Evolutionary conservation across 2,113 vertebrate species (phyloP), one percentile per base, ranked within the genome.

Genomic region (Turnix velox): DNA sequence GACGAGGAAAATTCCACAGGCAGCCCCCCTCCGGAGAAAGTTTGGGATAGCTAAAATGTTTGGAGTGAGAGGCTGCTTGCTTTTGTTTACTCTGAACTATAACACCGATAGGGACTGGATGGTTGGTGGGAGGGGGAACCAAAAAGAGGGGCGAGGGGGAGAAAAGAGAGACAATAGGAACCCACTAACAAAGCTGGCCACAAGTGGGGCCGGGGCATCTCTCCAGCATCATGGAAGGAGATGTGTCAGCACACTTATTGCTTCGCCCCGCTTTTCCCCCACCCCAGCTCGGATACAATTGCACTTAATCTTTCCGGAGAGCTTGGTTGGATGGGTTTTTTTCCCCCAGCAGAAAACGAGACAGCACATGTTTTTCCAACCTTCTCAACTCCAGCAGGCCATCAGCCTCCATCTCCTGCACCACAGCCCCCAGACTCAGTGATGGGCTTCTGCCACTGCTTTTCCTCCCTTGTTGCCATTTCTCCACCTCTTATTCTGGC

Each of bases 31-130:
- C 77, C 8, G 1, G 93, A 91, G 91, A 96, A 95, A 96, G 95
- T 94, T 96, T 95, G 91, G 77, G 87, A 95, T 96, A 91, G 74
- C 92, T 96, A 93, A 95, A 91, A 96, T 94, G 87, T 89, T 94
- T 96, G 89, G 89, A 92, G 91, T 84, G 84, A 95, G 87, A 95
- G 69, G 84, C 84, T 91, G 61, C 84, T 95, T 95, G 94, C 89
- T 94, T 94, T 94, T 96, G 95, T 96, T 96, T 96, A 93, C 89
- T 78, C 84, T 67, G 65, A 94, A 63, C 35, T 95, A 20, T 55
- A 91, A 81, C 15, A 7, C 12, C 76, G 75, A n/a, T 57, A 57
- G 55, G n/a, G n/a, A 14, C 22, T 19, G 25, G 5, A 17, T 23
- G 12, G 20, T n/a, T n/a, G 12, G 3, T 33, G 11, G 4, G 16